Evolutionary conservation across 2,797 vertebrate species (phyloP).

Genomic region (Semaprochilodus insignis): DNA sequence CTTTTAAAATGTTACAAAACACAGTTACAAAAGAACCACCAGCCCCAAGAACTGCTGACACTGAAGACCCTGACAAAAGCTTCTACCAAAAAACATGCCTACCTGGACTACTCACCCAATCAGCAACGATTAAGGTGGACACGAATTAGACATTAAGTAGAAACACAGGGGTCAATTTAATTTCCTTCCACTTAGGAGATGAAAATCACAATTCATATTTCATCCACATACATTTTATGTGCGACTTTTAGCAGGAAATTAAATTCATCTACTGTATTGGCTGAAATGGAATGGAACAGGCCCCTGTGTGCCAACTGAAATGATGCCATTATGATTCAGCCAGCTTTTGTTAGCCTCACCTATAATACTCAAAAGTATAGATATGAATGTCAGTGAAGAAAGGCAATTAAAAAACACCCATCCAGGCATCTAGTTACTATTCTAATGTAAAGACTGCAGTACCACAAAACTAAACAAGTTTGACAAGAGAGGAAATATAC

Average conservation of each 20-base stretch:
- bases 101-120: background rate
- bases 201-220: slow-evolving; percentile 1
- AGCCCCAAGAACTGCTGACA: background rate
- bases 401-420: background rate
- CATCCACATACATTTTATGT: slow-evolving; percentile 8
- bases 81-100: background rate
- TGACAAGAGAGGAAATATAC: background rate
- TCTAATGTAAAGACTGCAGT: background rate
- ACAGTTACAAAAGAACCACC: background rate
- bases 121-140: background rate
- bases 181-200: background rate
- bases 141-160: background rate
- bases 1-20: background rate
- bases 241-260: slow-evolving; percentile 5
- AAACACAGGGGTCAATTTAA: slow-evolving; percentile 4
- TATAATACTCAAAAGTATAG: background rate
- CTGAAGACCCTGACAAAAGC: background rate
- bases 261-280: slow-evolving; percentile 1
- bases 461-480: background rate
- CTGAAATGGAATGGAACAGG: background rate
- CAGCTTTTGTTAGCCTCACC: background rate
- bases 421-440: background rate
- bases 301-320: slow-evolving; percentile 6
- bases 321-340: slow-evolving; percentile 6
- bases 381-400: background rate